These are phyloP conservation scores for Cheilosia impressa DNA, from an alignment of 2,888 invertebrate species.

Conservation along the genomic window DNA sequence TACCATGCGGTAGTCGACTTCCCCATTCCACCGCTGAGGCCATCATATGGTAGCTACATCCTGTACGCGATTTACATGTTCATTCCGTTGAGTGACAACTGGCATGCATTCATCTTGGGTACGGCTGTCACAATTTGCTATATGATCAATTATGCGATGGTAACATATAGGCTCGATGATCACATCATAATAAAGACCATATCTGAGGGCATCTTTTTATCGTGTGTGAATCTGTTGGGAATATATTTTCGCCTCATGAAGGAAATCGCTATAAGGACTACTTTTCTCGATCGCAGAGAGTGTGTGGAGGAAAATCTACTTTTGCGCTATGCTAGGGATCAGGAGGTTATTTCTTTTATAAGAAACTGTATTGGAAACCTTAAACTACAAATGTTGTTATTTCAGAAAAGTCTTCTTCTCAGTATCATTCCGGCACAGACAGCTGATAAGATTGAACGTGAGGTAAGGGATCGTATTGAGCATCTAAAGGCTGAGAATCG, in stretches of 20 bases:
- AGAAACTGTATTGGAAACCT: background rate
- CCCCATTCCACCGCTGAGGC: conserved; percentile 84
- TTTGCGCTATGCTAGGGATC: conserved; percentile 92
- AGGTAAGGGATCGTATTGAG: conserved; percentile 86
- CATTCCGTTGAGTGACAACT: conserved; percentile 90
- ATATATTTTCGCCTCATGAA: conserved; percentile 95
- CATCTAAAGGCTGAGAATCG: conserved; percentile 83
- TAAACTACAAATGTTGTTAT: conserved; percentile 27
- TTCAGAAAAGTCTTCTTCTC: conserved; percentile 91
- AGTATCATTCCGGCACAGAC: conserved; percentile 95
- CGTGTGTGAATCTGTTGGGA: conserved; percentile 92
- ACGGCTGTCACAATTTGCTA: conserved; percentile 88
- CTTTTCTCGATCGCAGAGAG: conserved; percentile 93
- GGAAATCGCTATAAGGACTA: conserved; percentile 93
- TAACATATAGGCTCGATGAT: conserved; percentile 84
- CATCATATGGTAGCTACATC: conserved; percentile 89
- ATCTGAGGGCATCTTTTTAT: conserved; percentile 85
- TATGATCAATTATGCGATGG: conserved; percentile 85
- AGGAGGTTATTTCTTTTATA: conserved; percentile 86
- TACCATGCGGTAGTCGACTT: conserved; percentile 86
- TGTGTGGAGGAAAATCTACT: conserved; percentile 93
- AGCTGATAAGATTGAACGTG: conserved; percentile 86
- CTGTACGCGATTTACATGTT: conserved; percentile 93
- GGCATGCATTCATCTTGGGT: conserved; percentile 89
- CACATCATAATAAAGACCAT: conserved; percentile 83